Conservation (phyloP, 2,797 vertebrate genomes). For the Neomorphus geoffroyi region DNA sequence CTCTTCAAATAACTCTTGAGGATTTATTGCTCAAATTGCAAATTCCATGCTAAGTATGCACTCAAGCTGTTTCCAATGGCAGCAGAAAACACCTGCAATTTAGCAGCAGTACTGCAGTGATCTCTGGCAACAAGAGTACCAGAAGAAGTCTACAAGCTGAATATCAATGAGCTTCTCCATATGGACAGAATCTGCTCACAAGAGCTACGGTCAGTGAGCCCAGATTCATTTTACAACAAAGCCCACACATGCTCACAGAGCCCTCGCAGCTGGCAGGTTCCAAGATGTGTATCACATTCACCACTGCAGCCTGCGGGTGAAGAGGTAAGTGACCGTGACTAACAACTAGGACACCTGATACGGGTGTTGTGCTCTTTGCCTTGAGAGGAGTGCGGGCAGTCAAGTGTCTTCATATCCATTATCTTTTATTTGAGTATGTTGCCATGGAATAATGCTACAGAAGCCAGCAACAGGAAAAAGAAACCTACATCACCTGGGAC, state of each 20-base stretch:
- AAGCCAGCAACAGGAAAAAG: neutral
- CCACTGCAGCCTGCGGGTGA: accelerated
- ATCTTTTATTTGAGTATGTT: neutral
- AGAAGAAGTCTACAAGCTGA: neutral
- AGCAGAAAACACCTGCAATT: neutral
- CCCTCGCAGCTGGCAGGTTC: neutral
- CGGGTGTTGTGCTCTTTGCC: accelerated
- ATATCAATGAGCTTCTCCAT: neutral
- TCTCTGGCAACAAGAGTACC: neutral
- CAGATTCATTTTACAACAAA: neutral
- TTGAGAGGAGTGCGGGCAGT: accelerated
- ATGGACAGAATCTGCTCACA: neutral
- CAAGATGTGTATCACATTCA: neutral
- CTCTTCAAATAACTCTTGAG: neutral
- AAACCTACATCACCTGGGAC: neutral
- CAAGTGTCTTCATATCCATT: neutral
- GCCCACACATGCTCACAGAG: accelerated
- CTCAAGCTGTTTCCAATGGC: neutral
- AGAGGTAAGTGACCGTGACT: neutral
- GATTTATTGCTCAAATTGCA: neutral
- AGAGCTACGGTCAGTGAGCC: neutral
- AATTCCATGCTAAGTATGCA: neutral
- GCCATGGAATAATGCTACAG: neutral
- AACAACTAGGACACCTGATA: neutral
- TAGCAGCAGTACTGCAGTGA: neutral